Conservation (phyloP, 2,888 invertebrate species). For the Esperia sulphurella region DNA sequence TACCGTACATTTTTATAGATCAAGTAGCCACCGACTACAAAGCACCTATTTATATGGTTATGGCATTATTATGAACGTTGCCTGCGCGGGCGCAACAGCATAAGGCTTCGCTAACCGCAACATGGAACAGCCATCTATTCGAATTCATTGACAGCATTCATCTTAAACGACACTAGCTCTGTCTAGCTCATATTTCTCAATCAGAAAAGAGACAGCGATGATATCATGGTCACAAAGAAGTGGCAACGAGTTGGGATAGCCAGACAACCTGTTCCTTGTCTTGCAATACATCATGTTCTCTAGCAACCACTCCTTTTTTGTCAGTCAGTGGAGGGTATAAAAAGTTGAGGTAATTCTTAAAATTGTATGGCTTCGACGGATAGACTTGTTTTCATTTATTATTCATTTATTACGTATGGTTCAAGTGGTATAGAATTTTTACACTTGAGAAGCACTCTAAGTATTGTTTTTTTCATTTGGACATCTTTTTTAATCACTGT, state of each 20-base stretch:
- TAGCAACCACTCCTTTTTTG: conserved; percentile 34
- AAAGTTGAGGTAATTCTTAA: neutral
- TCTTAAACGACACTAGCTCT: conserved; percentile 18
- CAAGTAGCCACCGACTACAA: conserved; percentile 5
- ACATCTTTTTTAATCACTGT: too few species aligned
- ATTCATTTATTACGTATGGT: too few species aligned
- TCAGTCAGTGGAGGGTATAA: neutral
- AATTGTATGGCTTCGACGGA: too few species aligned
- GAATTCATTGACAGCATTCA: conserved; percentile 19
- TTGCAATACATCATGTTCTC: conserved; percentile 29
- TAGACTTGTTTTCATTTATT: too few species aligned
- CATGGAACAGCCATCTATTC: conserved; percentile 20
- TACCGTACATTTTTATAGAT: conserved; percentile 3
- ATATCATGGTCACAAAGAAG: conserved; percentile 25
- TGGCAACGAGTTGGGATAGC: conserved; percentile 28
- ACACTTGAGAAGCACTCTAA: too few species aligned
- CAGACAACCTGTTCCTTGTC: conserved; percentile 47
- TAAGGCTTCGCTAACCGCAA: conserved; percentile 66
- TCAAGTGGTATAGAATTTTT: too few species aligned
- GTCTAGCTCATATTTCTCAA: conserved; percentile 23
- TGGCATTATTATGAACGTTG: conserved; percentile 6
- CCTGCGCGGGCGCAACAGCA: conserved; percentile 14
- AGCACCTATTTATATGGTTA: conserved; percentile 10
- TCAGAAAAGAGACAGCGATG: conserved; percentile 22
- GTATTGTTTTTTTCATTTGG: too few species aligned